Evolutionary conservation across 2,797 vertebrate species (phyloP).

Genomic region (Thaleichthys pacificus): DNA sequence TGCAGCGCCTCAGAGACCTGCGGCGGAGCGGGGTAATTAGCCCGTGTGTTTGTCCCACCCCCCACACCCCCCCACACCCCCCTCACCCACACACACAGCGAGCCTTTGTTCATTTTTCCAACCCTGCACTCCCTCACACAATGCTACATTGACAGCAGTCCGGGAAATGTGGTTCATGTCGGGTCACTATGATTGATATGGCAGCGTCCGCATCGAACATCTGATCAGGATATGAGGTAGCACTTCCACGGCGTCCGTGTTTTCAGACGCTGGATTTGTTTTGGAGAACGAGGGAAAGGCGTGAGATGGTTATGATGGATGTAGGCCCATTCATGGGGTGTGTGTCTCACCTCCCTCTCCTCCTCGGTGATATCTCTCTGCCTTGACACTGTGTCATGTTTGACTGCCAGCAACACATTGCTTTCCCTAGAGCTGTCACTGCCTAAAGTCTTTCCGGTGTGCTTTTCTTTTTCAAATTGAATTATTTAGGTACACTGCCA

Average conservation of each 20-base stretch:
- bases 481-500: conserved; percentile 82
- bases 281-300: neutral
- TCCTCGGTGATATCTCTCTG: conserved; percentile 61
- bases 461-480: conserved; percentile 73
- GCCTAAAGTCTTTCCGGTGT: conserved; percentile 64
- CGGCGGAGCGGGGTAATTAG: conserved; percentile 75
- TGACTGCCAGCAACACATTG: conserved; percentile 71
- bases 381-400: conserved; percentile 77
- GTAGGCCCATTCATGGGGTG: neutral
- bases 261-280: neutral
- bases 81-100: conserved; percentile 28
- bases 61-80: too few species aligned
- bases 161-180: conserved; percentile 27
- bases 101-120: conserved; percentile 66
- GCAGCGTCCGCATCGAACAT: conserved; percentile 28
- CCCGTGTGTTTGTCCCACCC: conserved; percentile 61
- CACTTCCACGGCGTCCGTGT: too few species aligned
- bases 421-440: conserved; percentile 67
- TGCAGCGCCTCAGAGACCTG: conserved; percentile 75
- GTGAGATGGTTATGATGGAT: neutral
- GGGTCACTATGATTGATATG: conserved; percentile 33
- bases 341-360: conserved; percentile 48
- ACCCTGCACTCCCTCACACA: conserved; percentile 51
- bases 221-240: conserved; percentile 31
- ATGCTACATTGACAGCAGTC: conserved; percentile 49